Percentiles rank a stretch among this genome's conserved stretches.
phyloP scores from a whole-genome alignment of 2,797 vertebrate genomes.

The Premnoplex brunnescens region DNA sequence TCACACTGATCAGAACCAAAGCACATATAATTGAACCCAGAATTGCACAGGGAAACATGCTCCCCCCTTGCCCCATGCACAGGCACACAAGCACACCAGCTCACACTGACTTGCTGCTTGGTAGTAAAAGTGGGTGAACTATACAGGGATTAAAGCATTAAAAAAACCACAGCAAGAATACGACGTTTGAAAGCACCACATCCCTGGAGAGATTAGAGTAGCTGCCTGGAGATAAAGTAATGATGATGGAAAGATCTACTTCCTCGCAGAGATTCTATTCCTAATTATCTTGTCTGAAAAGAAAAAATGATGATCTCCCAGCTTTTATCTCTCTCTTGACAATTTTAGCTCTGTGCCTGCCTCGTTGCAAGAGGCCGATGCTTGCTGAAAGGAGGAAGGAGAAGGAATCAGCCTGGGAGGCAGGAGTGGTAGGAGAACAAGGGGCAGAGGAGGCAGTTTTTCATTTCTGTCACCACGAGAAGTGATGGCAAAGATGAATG shows the following conservation, averaged over 20 bases:
- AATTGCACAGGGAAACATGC: fast-evolving
- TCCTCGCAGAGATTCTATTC: constrained; percentile 13
- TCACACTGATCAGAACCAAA: not conserved
- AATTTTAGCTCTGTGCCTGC: not conserved
- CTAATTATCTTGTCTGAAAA: constrained; percentile 47
- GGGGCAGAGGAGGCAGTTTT: not conserved
- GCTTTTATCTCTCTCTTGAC: constrained; percentile 41
- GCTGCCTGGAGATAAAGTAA: constrained; percentile 56
- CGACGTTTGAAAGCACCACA: not conserved
- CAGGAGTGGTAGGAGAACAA: not conserved
- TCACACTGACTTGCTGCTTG: not conserved
- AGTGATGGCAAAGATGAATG: not conserved
- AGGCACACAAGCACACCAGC: not conserved
- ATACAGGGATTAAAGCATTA: constrained; percentile 48
- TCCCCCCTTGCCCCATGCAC: too few species aligned
- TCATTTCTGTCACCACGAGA: not conserved
- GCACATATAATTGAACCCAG: not conserved
- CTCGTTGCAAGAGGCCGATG: not conserved
- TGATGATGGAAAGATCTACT: constrained; percentile 48
- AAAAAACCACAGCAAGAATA: not conserved
- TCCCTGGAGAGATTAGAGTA: constrained; percentile 52
- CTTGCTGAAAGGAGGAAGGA: not conserved
- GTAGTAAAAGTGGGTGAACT: constrained; percentile 57
- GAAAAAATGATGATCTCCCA: not conserved
- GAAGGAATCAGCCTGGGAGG: not conserved